phyloP scores from a whole-genome alignment of 1,140 invertebrate species.

The Lepeophtheirus salmonis region DNA sequence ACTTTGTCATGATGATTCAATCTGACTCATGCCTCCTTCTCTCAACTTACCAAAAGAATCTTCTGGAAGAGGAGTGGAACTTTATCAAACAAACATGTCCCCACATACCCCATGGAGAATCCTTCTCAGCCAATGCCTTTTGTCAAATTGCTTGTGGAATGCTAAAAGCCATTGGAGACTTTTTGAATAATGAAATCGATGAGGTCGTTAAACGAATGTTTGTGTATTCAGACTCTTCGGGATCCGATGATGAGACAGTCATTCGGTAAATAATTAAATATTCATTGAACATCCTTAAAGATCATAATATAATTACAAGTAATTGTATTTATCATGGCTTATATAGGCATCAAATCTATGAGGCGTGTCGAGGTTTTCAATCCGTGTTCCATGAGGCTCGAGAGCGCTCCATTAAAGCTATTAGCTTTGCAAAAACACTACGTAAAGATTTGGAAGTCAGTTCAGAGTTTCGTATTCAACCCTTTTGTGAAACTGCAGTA shows the following conservation, averaged over 20 bases:
- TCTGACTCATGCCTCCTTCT: constrained; percentile 33
- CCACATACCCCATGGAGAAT: constrained; percentile 45
- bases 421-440: constrained; percentile 57
- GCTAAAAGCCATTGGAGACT: constrained; percentile 32
- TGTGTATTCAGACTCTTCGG: neutral
- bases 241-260: constrained; percentile 7
- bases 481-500: constrained; percentile 26
- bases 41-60: constrained; percentile 42
- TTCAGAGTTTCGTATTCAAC: constrained; percentile 30
- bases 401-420: constrained; percentile 54
- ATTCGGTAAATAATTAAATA: constrained; percentile 10
- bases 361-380: constrained; percentile 54
- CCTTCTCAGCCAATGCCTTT: constrained; percentile 43
- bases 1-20: constrained; percentile 46
- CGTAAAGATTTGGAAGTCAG: constrained; percentile 43
- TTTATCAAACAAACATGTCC: constrained; percentile 48
- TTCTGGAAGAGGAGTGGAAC: constrained; percentile 58
- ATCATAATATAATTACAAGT: constrained; percentile 15
- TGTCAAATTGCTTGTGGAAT: constrained; percentile 37
- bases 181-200: constrained; percentile 33
- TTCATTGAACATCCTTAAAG: constrained; percentile 21
- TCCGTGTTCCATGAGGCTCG: constrained; percentile 51
- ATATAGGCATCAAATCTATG: constrained; percentile 40
- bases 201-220: constrained; percentile 28
- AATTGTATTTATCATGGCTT: constrained; percentile 8